Evolutionary conservation across 2,113 vertebrate genomes (phyloP).

Genomic region (Copsychus sechellarum): DNA sequence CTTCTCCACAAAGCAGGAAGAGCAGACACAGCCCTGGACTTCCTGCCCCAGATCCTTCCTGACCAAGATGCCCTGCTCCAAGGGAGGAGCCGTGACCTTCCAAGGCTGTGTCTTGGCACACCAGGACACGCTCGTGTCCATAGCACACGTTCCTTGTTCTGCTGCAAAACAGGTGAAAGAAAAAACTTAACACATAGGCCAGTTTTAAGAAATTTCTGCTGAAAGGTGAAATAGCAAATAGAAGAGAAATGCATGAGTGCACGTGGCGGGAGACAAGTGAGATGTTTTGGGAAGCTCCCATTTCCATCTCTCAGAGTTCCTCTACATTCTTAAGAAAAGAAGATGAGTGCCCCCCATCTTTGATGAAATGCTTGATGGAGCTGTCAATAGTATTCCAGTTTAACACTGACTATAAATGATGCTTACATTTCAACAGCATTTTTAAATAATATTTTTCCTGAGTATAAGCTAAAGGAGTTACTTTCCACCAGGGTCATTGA

Average conservation of each 20-base stretch:
- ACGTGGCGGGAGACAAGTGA: background rate
- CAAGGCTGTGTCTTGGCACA: background rate
- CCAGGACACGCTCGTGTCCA: background rate
- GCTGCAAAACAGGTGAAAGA: background rate
- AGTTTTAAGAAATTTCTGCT: background rate
- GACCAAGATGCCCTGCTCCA: conserved; percentile 22
- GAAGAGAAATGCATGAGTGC: background rate
- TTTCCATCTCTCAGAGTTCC: background rate
- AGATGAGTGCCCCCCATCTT: conserved; percentile 23
- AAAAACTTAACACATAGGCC: background rate
- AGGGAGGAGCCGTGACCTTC: conserved; percentile 9
- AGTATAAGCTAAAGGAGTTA: conserved; percentile 58
- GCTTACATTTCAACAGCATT: conserved; percentile 51
- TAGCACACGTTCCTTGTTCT: background rate
- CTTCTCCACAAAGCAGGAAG: conserved; percentile 16
- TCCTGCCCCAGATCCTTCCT: conserved; percentile 59
- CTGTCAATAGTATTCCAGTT: background rate
- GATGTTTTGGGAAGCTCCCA: background rate
- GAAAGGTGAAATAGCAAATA: background rate
- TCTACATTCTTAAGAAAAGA: background rate
- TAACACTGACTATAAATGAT: conserved; percentile 47
- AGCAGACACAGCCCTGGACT: conserved; percentile 30
- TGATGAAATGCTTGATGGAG: conserved; percentile 8
- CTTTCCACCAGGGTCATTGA: conserved; percentile 51
- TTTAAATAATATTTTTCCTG: conserved; percentile 68